phyloP scores from a whole-genome alignment of 2,113 vertebrate species.

The Nothocercus nigrocapillus region DNA sequence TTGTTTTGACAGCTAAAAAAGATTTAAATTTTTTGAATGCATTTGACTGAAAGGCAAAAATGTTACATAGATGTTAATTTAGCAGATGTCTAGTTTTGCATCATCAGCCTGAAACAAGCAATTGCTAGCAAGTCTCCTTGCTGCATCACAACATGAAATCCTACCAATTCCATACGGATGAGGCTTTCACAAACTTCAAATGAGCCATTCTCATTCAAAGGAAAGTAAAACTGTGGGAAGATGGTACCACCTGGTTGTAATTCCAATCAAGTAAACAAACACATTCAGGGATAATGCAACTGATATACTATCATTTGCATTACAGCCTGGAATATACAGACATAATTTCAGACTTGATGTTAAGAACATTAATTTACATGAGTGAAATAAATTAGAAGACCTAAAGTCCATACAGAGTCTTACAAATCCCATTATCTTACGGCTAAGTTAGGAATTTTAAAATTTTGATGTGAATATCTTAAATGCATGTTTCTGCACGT shows the following conservation, averaged over 20 bases:
- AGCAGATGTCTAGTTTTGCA: constrained; percentile 83
- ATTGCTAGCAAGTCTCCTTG: constrained; percentile 76
- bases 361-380: background rate
- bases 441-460: background rate
- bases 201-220: constrained; percentile 71
- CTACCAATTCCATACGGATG: constrained; percentile 67
- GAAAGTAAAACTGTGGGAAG: constrained; percentile 68
- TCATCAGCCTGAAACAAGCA: constrained; percentile 81
- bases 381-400: background rate
- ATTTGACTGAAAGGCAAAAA: constrained; percentile 82
- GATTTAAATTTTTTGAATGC: constrained; percentile 75
- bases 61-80: constrained; percentile 84
- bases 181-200: constrained; percentile 74
- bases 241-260: constrained; percentile 71
- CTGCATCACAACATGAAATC: constrained; percentile 71
- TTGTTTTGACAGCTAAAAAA: constrained; percentile 82
- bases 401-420: background rate
- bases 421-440: background rate
- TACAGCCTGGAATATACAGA: background rate
- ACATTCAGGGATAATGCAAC: constrained; percentile 44
- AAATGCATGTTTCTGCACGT: background rate
- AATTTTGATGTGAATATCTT: background rate
- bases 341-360: background rate
- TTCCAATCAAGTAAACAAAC: constrained; percentile 63
- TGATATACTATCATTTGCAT: background rate